phyloP scores from a whole-genome alignment of 2,797 vertebrate species.

The Bradypodion pumilum region DNA sequence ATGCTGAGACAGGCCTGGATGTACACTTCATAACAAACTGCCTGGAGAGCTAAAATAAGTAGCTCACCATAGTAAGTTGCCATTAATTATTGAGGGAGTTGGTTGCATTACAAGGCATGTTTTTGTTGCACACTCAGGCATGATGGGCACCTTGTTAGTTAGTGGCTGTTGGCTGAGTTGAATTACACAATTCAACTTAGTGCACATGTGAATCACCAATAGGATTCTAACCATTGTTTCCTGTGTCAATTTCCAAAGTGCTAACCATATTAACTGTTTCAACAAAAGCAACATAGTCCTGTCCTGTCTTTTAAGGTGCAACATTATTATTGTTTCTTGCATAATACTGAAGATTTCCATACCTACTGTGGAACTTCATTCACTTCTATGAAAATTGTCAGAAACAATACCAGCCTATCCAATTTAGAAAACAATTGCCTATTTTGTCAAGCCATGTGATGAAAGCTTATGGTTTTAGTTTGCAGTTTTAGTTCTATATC shows the following conservation, averaged over 20 bases:
- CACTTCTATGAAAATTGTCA: background rate
- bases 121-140: too few relatives aligned
- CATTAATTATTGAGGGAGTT: too few relatives aligned
- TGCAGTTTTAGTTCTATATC: conserved; percentile 27
- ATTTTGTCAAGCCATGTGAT: background rate
- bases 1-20: background rate
- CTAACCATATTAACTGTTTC: background rate
- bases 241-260: background rate
- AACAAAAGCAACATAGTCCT: background rate
- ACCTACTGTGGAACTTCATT: conserved; percentile 9
- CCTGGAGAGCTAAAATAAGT: background rate
- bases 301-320: background rate
- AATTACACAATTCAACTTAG: too few relatives aligned
- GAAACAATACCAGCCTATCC: background rate
- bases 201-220: too few relatives aligned
- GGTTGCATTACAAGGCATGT: too few relatives aligned
- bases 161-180: too few relatives aligned
- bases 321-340: background rate
- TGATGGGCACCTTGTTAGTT: too few relatives aligned
- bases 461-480: conserved; percentile 19
- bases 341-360: background rate
- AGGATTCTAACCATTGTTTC: background rate
- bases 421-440: conserved; percentile 26
- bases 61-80: too few relatives aligned
- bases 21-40: background rate